These are phyloP conservation scores for Tricholauxania praeusta DNA, from an alignment of 2,888 invertebrate species.

Conservation along the genomic window DNA sequence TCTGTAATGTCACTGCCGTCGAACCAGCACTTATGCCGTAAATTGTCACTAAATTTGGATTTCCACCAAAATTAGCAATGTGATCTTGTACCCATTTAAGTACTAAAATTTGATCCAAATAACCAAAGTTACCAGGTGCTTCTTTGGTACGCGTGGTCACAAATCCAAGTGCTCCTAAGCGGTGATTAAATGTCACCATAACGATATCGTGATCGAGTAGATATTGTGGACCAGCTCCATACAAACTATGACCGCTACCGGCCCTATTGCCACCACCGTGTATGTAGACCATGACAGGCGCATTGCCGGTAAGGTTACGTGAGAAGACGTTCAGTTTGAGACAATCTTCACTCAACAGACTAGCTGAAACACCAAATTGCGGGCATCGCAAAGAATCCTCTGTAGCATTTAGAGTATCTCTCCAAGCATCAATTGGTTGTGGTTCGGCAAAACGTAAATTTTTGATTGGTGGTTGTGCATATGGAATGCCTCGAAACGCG, in stretches of 20 bases:
- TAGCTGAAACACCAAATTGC: constrained; percentile 42
- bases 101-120: constrained; percentile 76
- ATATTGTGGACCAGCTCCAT: constrained; percentile 60
- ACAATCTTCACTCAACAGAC: constrained; percentile 73
- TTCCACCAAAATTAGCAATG: constrained; percentile 75
- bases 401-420: constrained; percentile 63
- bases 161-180: constrained; percentile 69
- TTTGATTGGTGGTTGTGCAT: constrained; percentile 67
- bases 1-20: constrained; percentile 68
- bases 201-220: constrained; percentile 61
- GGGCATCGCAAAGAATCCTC: constrained; percentile 66
- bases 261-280: constrained; percentile 60
- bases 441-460: constrained; percentile 67
- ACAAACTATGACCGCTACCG: constrained; percentile 58
- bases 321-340: constrained; percentile 74
- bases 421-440: constrained; percentile 58
- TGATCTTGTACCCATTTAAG: constrained; percentile 75
- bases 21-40: constrained; percentile 72
- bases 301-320: constrained; percentile 39
- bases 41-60: constrained; percentile 74
- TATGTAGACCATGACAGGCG: constrained; percentile 60
- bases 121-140: constrained; percentile 76
- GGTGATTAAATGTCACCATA: constrained; percentile 62
- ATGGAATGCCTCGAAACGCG: constrained; percentile 69
- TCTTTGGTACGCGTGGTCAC: constrained; percentile 73